Evolutionary conservation across 1,140 invertebrate genomes (phyloP).

Genomic region (Andrena cerasifolii): DNA sequence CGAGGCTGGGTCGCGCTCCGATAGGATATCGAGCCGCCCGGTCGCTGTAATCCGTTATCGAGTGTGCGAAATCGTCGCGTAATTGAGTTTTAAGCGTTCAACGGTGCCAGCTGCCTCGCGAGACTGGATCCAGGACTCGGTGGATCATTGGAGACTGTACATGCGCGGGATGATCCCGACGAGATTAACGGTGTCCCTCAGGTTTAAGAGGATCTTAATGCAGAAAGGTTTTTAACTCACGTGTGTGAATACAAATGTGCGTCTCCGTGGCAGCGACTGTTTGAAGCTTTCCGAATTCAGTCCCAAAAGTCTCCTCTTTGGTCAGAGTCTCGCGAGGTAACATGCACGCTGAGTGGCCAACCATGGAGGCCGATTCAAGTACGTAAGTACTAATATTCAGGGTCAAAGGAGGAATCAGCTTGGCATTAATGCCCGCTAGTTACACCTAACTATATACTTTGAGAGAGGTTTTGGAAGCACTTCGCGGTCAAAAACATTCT

Average conservation of each 20-base stretch:
- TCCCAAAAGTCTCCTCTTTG: background rate
- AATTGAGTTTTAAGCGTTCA: constrained; percentile 1
- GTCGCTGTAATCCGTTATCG: constrained; percentile 13
- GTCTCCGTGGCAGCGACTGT: too few relatives aligned
- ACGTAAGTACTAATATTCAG: background rate
- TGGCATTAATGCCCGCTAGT: too few relatives aligned
- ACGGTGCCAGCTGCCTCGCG: background rate
- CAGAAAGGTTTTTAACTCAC: too few relatives aligned
- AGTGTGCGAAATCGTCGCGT: constrained; percentile 6
- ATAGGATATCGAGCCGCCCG: background rate
- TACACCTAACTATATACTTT: too few relatives aligned
- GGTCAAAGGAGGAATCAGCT: too few relatives aligned
- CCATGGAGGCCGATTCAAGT: background rate
- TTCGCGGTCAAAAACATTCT: too few relatives aligned
- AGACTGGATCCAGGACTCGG: too few relatives aligned
- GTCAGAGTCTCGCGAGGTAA: background rate
- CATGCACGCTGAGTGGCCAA: background rate
- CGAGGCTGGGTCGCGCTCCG: constrained; percentile 5
- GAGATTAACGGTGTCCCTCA: too few relatives aligned
- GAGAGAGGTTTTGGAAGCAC: too few relatives aligned
- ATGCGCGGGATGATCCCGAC: background rate
- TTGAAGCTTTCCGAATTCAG: background rate
- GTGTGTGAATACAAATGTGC: too few relatives aligned
- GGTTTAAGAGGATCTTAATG: too few relatives aligned
- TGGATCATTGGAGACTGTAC: background rate